Evolutionary conservation across 2,797 vertebrate species (phyloP), one percentile per base, ranked within the genome.

Genomic region (Spondyliosoma cantharus): DNA sequence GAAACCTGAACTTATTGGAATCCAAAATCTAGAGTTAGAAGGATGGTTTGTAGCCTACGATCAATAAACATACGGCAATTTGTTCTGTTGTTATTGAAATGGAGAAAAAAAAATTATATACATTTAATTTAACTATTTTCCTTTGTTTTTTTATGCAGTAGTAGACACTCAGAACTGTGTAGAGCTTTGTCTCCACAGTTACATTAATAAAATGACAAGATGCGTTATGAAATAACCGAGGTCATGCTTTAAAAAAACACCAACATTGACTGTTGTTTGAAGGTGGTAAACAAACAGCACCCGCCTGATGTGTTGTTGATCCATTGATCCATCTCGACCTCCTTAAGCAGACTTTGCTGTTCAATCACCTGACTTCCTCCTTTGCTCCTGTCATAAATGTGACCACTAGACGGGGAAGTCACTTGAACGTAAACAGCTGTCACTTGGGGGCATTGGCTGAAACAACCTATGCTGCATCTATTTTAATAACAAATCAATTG

Each of bases 1-100:
- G 27, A 85, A 84, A 80, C 53, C 60, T 87, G 71, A 85, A 70
- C 42, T 19, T 8, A 61, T 4, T 45, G 7, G 42, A 78, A 70
- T 61, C 29, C 46, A 48, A 9, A 54, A 54, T 58, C 37, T 46
- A n/a, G 2, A 54, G 25, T 32, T 4, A 0, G 7, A 70, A 15
- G 69, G 42, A 62, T 12, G 13, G 7, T 7, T 0, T 32, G 25
- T 29, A 64, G 37, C n/a, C 12, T 0, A 32, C 25, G 20, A 25
- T 53, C 43, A 80, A 32, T 62, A 67, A 59, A 65, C 29, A n/a
- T 7, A 56, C 13, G 46, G 15, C 11, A 14, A 17, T 19, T 19
- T 48, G 8, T 60, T 52, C 16, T 43, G 22, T 8, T 67, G 15
- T n/a, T 27, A 45, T 3, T 59, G 1, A 13, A 59, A 4, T 13